These are phyloP conservation scores for Colletes latitarsis DNA, from an alignment of 1,140 invertebrate species.

Conservation along the genomic window DNA sequence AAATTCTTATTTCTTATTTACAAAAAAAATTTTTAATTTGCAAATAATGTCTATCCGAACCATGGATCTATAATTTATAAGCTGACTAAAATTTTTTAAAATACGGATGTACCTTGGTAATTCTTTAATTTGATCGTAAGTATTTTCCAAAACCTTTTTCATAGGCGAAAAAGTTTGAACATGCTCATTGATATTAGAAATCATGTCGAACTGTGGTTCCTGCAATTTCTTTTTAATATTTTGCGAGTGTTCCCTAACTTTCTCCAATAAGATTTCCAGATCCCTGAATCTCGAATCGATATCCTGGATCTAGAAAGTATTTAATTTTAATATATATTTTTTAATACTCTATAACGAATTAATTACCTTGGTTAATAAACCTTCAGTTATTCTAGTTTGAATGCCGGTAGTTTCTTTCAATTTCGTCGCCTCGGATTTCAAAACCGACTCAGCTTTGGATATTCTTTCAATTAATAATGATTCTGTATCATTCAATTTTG, in stretches of 20 bases:
- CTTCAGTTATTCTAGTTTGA: slow-evolving; percentile 66
- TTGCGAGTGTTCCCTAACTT: slow-evolving; percentile 48
- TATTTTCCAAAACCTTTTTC: slow-evolving; percentile 71
- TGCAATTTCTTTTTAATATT: slow-evolving; percentile 33
- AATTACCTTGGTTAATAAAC: slow-evolving; percentile 66
- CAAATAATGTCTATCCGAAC: too few relatives aligned
- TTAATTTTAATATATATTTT: neutral
- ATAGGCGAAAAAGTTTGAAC: slow-evolving; percentile 61
- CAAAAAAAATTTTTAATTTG: neutral
- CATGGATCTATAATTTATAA: too few relatives aligned
- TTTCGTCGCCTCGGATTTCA: slow-evolving; percentile 62
- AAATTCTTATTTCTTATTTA: neutral
- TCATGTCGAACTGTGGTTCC: slow-evolving; percentile 47
- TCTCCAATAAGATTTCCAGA: slow-evolving; percentile 60
- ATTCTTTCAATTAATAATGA: slow-evolving; percentile 60
- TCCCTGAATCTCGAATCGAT: slow-evolving; percentile 50
- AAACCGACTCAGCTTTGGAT: slow-evolving; percentile 61
- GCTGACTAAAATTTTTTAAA: too few relatives aligned
- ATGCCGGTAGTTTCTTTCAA: slow-evolving; percentile 60
- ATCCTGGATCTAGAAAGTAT: slow-evolving; percentile 52
- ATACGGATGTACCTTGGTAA: slow-evolving; percentile 70
- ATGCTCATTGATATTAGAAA: slow-evolving; percentile 65
- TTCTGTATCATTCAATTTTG: slow-evolving; percentile 79
- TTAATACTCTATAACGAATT: neutral
- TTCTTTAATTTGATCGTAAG: slow-evolving; percentile 67